These are phyloP conservation scores for Sinocyclocheilus anophthalmus DNA, from an alignment of 2,113 vertebrate species.

Conservation along the genomic window DNA sequence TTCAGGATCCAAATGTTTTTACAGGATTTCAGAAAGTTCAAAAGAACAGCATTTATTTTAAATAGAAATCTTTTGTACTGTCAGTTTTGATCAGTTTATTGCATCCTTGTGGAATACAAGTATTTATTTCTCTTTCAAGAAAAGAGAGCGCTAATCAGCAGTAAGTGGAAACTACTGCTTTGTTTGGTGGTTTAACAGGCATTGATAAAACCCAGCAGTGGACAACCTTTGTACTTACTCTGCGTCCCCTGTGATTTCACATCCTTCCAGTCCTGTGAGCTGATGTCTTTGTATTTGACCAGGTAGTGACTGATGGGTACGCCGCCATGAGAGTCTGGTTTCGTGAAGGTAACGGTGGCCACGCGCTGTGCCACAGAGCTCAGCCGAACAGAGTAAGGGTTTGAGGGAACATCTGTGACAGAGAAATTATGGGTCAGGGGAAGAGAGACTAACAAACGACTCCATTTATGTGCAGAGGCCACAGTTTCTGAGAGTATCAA, in stretches of 20 bases:
- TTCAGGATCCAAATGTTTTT: neutral
- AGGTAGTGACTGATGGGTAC: constrained; percentile 96
- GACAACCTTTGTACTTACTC: constrained; percentile 80
- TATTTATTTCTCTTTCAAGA: neutral
- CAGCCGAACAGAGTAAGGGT: constrained; percentile 87
- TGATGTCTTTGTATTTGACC: constrained; percentile 90
- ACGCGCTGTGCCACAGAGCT: constrained; percentile 89
- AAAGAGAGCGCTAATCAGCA: neutral
- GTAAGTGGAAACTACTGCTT: neutral
- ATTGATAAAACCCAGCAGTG: neutral
- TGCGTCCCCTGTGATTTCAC: constrained; percentile 92
- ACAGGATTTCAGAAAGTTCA: no score
- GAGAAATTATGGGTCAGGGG: constrained; percentile 33
- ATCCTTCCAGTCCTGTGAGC: constrained; percentile 90
- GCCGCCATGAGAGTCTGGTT: constrained; percentile 95
- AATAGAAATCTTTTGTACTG: neutral
- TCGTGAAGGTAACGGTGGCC: constrained; percentile 90
- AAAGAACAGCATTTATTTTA: no score
- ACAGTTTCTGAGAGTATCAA: constrained; percentile 7
- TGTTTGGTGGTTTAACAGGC: neutral
- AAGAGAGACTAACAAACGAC: constrained; percentile 28
- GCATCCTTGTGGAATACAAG: neutral
- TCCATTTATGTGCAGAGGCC: constrained; percentile 13
- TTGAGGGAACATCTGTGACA: constrained; percentile 90
- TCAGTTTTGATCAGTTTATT: neutral